These are phyloP conservation scores for Drosophila insularis DNA, from an alignment of 1,140 invertebrate species.

Conservation along the genomic window DNA sequence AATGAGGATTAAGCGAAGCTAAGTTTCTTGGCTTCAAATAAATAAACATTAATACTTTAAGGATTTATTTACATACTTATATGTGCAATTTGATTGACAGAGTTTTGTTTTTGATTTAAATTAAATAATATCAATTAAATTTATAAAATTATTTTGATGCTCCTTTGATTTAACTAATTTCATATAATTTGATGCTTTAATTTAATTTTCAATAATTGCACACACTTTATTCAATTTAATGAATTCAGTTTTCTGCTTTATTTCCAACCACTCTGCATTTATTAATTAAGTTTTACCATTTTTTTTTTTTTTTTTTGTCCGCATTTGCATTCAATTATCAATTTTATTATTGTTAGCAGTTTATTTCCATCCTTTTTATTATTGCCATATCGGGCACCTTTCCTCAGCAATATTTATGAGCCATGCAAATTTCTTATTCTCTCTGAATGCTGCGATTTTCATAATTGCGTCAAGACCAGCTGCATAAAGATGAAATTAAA, in stretches of 20 bases:
- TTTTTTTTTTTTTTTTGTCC: slow-evolving; percentile 27
- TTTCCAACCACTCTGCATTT: slow-evolving; percentile 20
- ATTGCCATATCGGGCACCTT: slow-evolving; percentile 32
- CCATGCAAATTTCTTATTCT: slow-evolving; percentile 27
- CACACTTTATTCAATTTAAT: slow-evolving; percentile 4
- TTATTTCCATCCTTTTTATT: slow-evolving; percentile 17
- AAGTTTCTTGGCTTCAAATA: not conserved
- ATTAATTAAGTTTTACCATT: slow-evolving; percentile 49
- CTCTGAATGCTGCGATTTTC: slow-evolving; percentile 36
- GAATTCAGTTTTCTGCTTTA: not conserved
- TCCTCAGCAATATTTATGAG: slow-evolving; percentile 39
- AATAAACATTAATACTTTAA: no score
- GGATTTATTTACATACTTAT: no score
- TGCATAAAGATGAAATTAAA: slow-evolving; percentile 42
- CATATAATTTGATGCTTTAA: not conserved
- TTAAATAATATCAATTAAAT: not conserved
- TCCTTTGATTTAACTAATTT: not conserved
- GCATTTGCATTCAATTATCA: slow-evolving; percentile 67
- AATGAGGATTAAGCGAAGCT: slow-evolving; percentile 17
- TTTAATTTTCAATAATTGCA: not conserved
- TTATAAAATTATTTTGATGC: not conserved
- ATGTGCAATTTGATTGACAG: no score
- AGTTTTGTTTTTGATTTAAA: not conserved
- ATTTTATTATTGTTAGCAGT: slow-evolving; percentile 43
- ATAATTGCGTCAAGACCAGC: slow-evolving; percentile 52